Evolutionary conservation across 2,888 invertebrate species (phyloP).

Genomic region (Luperina nickerlii): DNA sequence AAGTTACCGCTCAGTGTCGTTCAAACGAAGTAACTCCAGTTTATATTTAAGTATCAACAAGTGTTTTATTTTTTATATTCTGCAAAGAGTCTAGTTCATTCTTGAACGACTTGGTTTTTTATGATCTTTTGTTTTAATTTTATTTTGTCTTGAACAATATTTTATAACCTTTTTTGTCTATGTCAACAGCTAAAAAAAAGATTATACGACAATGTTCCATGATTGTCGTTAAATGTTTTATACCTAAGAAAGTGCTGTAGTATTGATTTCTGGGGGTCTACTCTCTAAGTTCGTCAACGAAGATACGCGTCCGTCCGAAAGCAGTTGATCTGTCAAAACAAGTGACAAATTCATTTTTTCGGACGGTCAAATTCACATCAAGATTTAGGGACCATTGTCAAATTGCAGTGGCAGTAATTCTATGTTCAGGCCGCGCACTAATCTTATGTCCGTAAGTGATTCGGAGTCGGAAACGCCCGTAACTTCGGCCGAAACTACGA

Average conservation of each 20-base stretch:
- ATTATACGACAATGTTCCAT: fast-evolving
- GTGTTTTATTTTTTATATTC: constrained; percentile 23
- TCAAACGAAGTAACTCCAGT: not conserved
- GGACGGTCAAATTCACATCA: too few relatives aligned
- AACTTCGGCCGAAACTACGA: too few relatives aligned
- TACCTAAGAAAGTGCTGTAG: not conserved
- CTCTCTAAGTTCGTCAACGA: too few relatives aligned
- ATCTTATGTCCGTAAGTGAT: too few relatives aligned
- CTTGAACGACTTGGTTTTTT: not conserved
- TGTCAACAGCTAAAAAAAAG: not conserved
- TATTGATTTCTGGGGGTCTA: not conserved
- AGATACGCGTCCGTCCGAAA: too few relatives aligned
- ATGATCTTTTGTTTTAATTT: not conserved
- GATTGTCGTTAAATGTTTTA: not conserved
- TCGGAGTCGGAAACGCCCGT: too few relatives aligned
- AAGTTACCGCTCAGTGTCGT: constrained; percentile 27
- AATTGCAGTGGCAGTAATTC: too few relatives aligned
- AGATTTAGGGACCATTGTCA: too few relatives aligned
- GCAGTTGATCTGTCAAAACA: too few relatives aligned
- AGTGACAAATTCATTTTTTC: too few relatives aligned
- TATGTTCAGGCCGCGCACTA: too few relatives aligned
- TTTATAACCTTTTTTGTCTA: not conserved
- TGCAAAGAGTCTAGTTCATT: not conserved
- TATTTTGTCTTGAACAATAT: not conserved
- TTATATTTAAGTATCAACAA: constrained; percentile 31